These are phyloP conservation scores for Ciconia maguari DNA, from an alignment of 2,113 vertebrate species.

Conservation along the genomic window DNA sequence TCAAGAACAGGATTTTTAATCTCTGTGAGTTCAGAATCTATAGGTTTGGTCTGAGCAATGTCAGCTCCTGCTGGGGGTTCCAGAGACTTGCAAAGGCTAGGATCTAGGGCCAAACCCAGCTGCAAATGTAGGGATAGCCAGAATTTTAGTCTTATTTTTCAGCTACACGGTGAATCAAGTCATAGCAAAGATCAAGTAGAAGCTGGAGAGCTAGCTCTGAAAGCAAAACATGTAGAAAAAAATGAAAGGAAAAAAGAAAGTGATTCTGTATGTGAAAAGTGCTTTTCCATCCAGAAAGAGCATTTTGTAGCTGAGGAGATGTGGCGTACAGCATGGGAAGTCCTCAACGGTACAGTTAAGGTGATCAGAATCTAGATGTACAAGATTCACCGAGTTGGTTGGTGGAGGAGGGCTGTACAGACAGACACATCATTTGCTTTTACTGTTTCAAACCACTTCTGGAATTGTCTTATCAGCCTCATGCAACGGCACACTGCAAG, in stretches of 20 bases:
- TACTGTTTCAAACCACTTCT: not conserved
- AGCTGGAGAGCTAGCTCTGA: not conserved
- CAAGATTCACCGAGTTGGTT: not conserved
- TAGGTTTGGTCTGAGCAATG: not conserved
- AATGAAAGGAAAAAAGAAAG: not conserved
- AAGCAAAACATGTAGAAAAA: not conserved
- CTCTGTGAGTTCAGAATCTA: not conserved
- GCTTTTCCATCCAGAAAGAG: not conserved
- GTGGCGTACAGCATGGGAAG: not conserved
- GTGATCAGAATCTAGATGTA: not conserved
- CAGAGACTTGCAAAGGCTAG: not conserved
- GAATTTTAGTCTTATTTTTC: not conserved
- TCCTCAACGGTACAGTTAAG: not conserved
- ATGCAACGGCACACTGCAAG: not conserved
- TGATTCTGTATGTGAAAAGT: not conserved
- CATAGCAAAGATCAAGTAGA: not conserved
- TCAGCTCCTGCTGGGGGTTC: not conserved
- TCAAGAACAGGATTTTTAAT: not conserved
- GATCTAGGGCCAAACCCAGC: not conserved
- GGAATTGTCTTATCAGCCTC: not conserved
- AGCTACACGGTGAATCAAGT: not conserved
- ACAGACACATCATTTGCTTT: not conserved
- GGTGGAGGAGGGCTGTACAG: not conserved
- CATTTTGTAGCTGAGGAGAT: not conserved
- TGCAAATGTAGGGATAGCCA: not conserved